These are phyloP conservation scores for Anodontia alba DNA, from an alignment of 2,888 invertebrate species.

Conservation along the genomic window DNA sequence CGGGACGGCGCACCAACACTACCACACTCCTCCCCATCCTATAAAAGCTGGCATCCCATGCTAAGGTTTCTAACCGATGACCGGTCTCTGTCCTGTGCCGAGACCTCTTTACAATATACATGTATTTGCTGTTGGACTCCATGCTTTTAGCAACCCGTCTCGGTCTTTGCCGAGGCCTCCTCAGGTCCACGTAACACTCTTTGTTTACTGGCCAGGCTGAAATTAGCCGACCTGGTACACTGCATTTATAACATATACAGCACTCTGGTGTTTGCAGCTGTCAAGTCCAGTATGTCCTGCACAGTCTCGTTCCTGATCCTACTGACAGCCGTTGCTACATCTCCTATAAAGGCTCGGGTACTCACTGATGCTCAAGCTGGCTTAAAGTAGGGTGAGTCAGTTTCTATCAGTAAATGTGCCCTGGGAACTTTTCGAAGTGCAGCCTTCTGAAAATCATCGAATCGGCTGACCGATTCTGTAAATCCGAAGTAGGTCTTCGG, in stretches of 20 bases:
- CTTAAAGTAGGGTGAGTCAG: constrained; percentile 25
- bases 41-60: no score
- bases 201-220: no score
- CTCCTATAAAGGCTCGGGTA: constrained; percentile 16
- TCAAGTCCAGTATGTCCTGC: not conserved
- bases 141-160: no score
- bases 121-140: no score
- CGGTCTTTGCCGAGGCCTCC: no score
- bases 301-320: not conserved
- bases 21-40: no score
- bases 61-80: no score
- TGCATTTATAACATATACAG: constrained; percentile 1
- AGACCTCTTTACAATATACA: no score
- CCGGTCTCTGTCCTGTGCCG: no score
- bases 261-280: constrained; percentile 1
- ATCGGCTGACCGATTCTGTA: not conserved
- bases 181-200: no score
- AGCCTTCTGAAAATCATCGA: constrained; percentile 20
- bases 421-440: constrained; percentile 11
- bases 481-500: constrained; percentile 25
- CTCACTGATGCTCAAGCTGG: not conserved
- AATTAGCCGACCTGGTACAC: not conserved
- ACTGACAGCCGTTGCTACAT: constrained; percentile 9
- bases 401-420: constrained; percentile 21
- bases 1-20: no score